A percentile compares a stretch with the other conserved stretches of the same genome.
phyloP scores from a whole-genome alignment of 2,113 vertebrate genomes.

The Poicephalus gulielmi region DNA sequence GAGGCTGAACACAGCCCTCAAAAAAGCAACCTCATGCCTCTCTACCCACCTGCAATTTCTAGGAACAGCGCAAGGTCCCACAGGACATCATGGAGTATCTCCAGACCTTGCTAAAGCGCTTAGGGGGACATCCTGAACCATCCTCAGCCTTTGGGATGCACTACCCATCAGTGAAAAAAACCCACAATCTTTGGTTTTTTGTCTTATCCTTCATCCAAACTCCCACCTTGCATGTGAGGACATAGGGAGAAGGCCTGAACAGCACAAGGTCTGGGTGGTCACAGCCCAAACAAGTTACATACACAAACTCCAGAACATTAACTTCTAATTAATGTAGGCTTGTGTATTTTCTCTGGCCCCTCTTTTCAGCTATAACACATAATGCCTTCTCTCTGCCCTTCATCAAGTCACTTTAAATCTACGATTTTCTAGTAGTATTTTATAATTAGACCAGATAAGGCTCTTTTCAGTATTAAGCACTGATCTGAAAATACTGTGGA shows the following conservation, averaged over 20 bases:
- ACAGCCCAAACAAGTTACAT: not conserved
- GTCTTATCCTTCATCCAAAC: not conserved
- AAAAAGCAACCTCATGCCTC: not conserved
- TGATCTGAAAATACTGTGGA: not conserved
- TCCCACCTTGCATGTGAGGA: rapidly evolving
- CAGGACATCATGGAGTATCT: rapidly evolving
- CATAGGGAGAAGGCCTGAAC: rapidly evolving
- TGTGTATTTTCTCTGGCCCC: not conserved
- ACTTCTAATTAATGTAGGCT: not conserved
- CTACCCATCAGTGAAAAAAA: not conserved
- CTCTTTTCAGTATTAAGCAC: not conserved
- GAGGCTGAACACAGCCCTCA: not conserved
- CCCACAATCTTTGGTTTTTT: not conserved
- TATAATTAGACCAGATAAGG: not conserved
- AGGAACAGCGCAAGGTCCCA: too few relatives aligned
- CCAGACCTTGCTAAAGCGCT: too few relatives aligned
- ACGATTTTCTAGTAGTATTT: not conserved
- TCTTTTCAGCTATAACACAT: not conserved
- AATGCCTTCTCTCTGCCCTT: not conserved
- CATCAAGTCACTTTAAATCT: not conserved
- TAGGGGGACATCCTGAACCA: rapidly evolving
- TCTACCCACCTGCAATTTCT: rapidly evolving
- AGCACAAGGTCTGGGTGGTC: not conserved
- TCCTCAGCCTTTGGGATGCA: rapidly evolving
- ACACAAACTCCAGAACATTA: rapidly evolving